These are phyloP conservation scores for Semotilus atromaculatus DNA, from an alignment of 2,797 vertebrate species.

Conservation along the genomic window DNA sequence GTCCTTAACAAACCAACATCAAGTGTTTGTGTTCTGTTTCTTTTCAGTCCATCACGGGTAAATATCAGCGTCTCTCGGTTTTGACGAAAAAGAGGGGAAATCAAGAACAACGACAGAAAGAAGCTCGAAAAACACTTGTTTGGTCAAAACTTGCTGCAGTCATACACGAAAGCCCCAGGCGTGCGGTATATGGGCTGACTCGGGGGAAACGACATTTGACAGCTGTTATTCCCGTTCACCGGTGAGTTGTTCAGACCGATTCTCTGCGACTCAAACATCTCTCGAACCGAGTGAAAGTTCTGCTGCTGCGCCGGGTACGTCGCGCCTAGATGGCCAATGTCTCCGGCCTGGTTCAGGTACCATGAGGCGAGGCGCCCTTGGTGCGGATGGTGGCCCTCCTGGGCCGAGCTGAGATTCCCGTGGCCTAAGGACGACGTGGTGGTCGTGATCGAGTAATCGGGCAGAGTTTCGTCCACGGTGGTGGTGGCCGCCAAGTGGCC, in stretches of 20 bases:
- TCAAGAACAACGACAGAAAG: constrained; percentile 68
- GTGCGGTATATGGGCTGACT: constrained; percentile 94
- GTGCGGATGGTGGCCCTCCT: constrained; percentile 87
- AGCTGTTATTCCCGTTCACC: constrained; percentile 92
- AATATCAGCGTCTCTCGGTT: constrained; percentile 62
- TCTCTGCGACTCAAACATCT: constrained; percentile 94
- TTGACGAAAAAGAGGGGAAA: constrained; percentile 55
- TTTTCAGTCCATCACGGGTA: constrained; percentile 72
- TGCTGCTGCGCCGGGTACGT: constrained; percentile 90
- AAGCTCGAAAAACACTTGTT: constrained; percentile 46
- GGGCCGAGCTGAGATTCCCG: constrained; percentile 81
- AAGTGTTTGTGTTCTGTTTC: constrained; percentile 75
- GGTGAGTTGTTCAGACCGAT: constrained; percentile 91
- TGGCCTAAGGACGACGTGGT: constrained; percentile 80
- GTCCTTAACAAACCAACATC: constrained; percentile 90
- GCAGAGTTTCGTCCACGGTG: constrained; percentile 89
- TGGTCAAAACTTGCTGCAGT: constrained; percentile 98
- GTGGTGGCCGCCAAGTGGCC: constrained; percentile 79
- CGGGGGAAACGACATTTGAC: constrained; percentile 96
- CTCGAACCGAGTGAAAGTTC: constrained; percentile 92
- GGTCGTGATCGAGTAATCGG: constrained; percentile 89
- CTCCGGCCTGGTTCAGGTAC: constrained; percentile 95
- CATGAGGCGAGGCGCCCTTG: constrained; percentile 92
- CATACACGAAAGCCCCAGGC: constrained; percentile 95
- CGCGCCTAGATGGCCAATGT: constrained; percentile 88